Base-by-base conservation (phyloP, 2,113 vertebrate genomes). In the Hyla sarda region DNA sequence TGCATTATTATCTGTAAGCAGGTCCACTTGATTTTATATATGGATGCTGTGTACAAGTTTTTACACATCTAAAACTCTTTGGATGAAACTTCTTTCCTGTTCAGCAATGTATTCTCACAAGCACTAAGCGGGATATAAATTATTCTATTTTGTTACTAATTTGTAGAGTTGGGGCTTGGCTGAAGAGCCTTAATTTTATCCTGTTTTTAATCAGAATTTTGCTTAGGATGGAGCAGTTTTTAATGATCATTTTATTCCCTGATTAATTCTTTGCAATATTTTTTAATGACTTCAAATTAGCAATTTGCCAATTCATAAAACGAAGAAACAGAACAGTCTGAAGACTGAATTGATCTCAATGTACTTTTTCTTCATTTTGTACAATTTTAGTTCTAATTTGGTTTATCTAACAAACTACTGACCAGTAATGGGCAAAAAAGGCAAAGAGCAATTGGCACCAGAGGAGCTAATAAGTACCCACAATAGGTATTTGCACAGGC, bases 271-370 rank as follows among this genome's bases (percentile, higher is more conserved):
- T 67, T 67, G 4, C 62, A 67, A 32, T 32, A 32, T 19, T 67
- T 67, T 37, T 71, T 41, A 37, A 71, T 71, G 34, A 71, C 67
- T 41, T 71, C 7, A 41, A 71, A 71, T 71, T 37, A 71, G 34
- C 32, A 21, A 37, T 37, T 71, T 71, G 17, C 19, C 67, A 71
- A 71, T 37, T 41, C 8, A 41, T 71, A 7, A 67, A 19, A 32
- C 17, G 14, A 34, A 32, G 62, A 19, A 67, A 67, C 62, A 67
- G 14, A 67, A 67, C 30, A 0, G 30, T 67, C 5, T 67, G 30
- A 67, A 32, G 17, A 8, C 62, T 67, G 17, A 67, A 67, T 67
- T 67, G 17, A 41, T 8, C 37, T 4, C 67, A 71, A 41, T 11
- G 12, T 71, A 23, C 17, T 37, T 23, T 71, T 71, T 41, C 8